Base-by-base conservation (phyloP, 2,888 invertebrate genomes). In the Plebejus argus region DNA sequence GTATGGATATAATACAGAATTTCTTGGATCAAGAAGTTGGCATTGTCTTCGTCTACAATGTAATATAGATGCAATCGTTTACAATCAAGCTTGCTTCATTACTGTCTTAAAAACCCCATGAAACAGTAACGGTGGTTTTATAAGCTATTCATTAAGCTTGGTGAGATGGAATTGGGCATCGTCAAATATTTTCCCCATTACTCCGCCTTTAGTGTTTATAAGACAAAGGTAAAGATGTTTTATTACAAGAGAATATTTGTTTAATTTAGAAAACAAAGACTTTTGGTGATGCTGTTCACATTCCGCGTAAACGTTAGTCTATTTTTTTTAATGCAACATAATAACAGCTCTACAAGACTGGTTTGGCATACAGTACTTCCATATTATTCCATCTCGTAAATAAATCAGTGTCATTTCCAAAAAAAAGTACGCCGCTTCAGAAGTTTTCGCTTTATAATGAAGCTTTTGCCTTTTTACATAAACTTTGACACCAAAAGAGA, bases 71-170 rank as follows among this genome's bases (percentile, higher is more conserved):
- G 53, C 53, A 18, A 61, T 61, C 3, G 8, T n/a, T 61, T 12
- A 61, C 58, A 20, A 20, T 61, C 8, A 61, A 8, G 23, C 23
- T 7, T 28, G 66, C 15, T 33, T 28, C 66, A 20, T 66, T 66
- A 28, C 28, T 28, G 6, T 20, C 10, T 23, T 12, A 61, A 61
- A 61, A 66, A 66, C 15, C 28, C 18, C 28, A 66, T 81, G 83
- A 83, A 83, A 85, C 83, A 84, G 82, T 84, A 84, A 84, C 82
- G 85, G 84, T 84, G 83, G 84, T 85, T 86, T 84, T 84, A 84
- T 83, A 83, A 80, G 82, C 83, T 80, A 84, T 78, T 78, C 71
- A 79, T 77, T 79, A 76, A 18, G 12, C 71, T 56, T 58, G 39
- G 70, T 45, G 58, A 56, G 53, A 77, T 76, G 35, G 77, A 71